Conservation (phyloP, 1,140 invertebrate genomes). For the Conopomorpha cramerella region DNA sequence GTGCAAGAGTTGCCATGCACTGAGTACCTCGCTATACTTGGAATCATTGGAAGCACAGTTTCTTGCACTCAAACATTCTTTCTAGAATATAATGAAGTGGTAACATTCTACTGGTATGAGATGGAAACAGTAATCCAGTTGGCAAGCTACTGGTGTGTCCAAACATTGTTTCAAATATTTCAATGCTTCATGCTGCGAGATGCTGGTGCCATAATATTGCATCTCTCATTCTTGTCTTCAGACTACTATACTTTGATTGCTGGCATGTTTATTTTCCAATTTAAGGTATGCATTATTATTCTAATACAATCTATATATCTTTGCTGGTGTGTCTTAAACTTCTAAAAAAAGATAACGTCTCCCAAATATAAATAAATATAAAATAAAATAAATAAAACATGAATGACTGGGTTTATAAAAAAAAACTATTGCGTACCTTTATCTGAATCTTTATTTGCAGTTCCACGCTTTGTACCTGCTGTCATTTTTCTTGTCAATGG, state of each 20-base stretch:
- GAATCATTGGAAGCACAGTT: constrained; percentile 80
- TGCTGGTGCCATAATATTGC: constrained; percentile 80
- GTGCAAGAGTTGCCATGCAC: constrained; percentile 79
- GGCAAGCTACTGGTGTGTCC: constrained; percentile 44
- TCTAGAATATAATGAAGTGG: constrained; percentile 43
- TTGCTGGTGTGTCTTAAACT: not conserved
- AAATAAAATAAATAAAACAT: too few relatives aligned
- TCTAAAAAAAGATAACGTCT: too few relatives aligned
- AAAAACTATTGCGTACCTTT: too few relatives aligned
- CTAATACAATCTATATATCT: constrained; percentile 10
- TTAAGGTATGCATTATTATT: constrained; percentile 67
- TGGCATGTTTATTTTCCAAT: constrained; percentile 81
- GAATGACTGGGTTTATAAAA: not conserved
- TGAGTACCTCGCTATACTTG: constrained; percentile 86
- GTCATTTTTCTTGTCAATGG: constrained; percentile 75
- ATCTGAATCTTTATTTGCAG: constrained; percentile 56
- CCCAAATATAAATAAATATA: too few relatives aligned
- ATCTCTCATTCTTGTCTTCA: constrained; percentile 80
- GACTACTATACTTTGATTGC: constrained; percentile 85
- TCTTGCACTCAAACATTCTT: constrained; percentile 75
- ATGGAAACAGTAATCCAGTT: constrained; percentile 47
- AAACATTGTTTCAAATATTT: constrained; percentile 79
- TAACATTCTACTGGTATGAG: constrained; percentile 65
- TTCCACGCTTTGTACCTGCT: constrained; percentile 82
- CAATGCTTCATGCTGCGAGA: constrained; percentile 77